Evolutionary conservation across 2,888 invertebrate genomes (phyloP).

Genomic region (Netelia virgata): DNA sequence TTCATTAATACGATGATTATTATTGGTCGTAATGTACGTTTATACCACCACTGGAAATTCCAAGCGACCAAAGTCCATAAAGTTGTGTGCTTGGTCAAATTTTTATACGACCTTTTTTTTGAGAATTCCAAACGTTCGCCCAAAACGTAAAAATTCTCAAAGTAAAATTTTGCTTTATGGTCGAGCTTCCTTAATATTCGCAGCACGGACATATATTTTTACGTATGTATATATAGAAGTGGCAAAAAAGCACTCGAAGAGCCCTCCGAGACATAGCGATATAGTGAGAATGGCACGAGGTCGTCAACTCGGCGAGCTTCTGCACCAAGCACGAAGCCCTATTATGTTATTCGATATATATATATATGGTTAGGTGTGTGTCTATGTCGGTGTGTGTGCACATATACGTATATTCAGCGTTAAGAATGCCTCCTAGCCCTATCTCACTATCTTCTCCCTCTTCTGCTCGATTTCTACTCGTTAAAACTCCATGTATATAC

Average conservation of each 20-base stretch:
- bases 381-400: background rate
- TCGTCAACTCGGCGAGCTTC: slow-evolving; percentile 43
- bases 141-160: too few species aligned
- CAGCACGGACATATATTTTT: background rate
- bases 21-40: too few species aligned
- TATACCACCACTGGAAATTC: too few species aligned
- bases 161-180: too few species aligned
- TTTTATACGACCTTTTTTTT: too few species aligned
- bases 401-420: slow-evolving; percentile 17
- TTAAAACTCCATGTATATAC: slow-evolving; percentile 3
- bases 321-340: slow-evolving; percentile 42
- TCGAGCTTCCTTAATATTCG: background rate
- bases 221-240: slow-evolving; percentile 15
- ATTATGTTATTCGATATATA: background rate
- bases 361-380: background rate
- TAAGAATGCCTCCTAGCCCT: background rate
- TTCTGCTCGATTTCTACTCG: slow-evolving; percentile 40
- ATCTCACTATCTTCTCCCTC: slow-evolving; percentile 11
- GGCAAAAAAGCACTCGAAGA: slow-evolving; percentile 41
- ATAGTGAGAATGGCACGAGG: slow-evolving; percentile 23
- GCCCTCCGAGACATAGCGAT: slow-evolving; percentile 12
- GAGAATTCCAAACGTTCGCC: too few species aligned
- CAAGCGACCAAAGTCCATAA: too few species aligned
- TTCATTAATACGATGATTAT: too few species aligned
- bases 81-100: too few species aligned